phyloP scores from a whole-genome alignment of 2,113 vertebrate species.

The Caranx melampygus region DNA sequence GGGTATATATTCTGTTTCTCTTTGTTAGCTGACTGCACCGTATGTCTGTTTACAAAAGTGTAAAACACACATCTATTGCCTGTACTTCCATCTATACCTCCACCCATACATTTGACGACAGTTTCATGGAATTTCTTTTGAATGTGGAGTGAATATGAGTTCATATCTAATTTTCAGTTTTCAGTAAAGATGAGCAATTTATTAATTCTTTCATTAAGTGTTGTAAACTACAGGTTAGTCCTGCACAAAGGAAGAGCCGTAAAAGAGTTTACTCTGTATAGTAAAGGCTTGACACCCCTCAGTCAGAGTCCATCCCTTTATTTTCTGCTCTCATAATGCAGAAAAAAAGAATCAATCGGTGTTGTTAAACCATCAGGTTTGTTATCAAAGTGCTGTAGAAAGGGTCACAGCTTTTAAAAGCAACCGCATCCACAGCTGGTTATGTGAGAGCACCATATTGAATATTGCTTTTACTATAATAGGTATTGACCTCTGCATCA shows the following conservation, averaged over 20 bases:
- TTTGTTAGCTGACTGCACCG: neutral
- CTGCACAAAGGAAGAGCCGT: neutral
- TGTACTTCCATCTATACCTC: neutral
- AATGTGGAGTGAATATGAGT: neutral
- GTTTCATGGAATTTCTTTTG: neutral
- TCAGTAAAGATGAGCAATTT: neutral
- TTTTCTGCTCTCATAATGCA: conserved; percentile 25
- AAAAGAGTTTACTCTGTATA: neutral
- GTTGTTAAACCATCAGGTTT: conserved; percentile 48
- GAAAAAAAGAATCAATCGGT: conserved; percentile 27
- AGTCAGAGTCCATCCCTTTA: neutral
- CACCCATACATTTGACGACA: neutral
- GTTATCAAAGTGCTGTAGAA: conserved; percentile 25
- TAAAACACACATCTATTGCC: neutral
- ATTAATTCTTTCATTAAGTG: neutral
- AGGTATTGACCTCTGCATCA: conserved; percentile 71
- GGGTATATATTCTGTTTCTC: neutral
- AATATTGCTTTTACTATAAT: conserved; percentile 77
- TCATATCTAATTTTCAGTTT: neutral
- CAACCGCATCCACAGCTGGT: conserved; percentile 30
- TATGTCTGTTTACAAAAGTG: neutral
- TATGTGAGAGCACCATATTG: conserved; percentile 57
- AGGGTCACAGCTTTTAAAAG: conserved; percentile 32
- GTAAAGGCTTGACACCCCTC: neutral
- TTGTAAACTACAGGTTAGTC: neutral